A percentile compares a stretch with the other conserved stretches of the same genome.
Evolutionary conservation across 1,140 invertebrate species (phyloP).

Genomic region (Diorhabda elongata): DNA sequence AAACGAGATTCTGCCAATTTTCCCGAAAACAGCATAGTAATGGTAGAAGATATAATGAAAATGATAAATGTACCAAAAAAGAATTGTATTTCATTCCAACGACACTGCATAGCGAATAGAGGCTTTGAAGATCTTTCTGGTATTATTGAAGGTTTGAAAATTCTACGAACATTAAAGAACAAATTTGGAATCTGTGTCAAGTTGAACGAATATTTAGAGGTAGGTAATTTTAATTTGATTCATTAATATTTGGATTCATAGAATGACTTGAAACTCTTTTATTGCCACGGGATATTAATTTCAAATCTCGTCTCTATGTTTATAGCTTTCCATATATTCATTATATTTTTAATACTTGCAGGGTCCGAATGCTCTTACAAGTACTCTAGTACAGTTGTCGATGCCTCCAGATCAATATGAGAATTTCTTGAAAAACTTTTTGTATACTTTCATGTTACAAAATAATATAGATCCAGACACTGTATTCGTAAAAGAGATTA

Average conservation of each 20-base stretch:
- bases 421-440: slow-evolving; percentile 29
- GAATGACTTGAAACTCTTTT: no score
- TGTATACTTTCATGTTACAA: slow-evolving; percentile 31
- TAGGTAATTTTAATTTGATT: background rate
- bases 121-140: slow-evolving; percentile 21
- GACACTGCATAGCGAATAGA: slow-evolving; percentile 18
- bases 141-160: slow-evolving; percentile 25
- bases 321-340: no score
- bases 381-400: slow-evolving; percentile 21
- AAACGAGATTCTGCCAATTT: slow-evolving; percentile 24
- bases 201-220: slow-evolving; percentile 29
- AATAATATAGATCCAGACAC: slow-evolving; percentile 29
- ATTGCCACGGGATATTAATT: no score
- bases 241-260: no score
- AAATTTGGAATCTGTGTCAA: slow-evolving; percentile 30
- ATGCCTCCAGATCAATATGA: slow-evolving; percentile 26
- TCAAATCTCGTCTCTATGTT: no score
- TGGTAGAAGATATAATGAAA: slow-evolving; percentile 26
- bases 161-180: slow-evolving; percentile 26
- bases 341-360: slow-evolving; percentile 5
- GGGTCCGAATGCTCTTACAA: slow-evolving; percentile 18
- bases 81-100: slow-evolving; percentile 20
- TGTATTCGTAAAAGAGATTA: slow-evolving; percentile 32
- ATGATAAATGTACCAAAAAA: slow-evolving; percentile 26
- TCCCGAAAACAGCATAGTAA: slow-evolving; percentile 34